A percentile compares a stretch with the other conserved stretches of the same genome.
Evolutionary conservation across 2,888 invertebrate genomes (phyloP).

Genomic region (Phorcus lineatus): DNA sequence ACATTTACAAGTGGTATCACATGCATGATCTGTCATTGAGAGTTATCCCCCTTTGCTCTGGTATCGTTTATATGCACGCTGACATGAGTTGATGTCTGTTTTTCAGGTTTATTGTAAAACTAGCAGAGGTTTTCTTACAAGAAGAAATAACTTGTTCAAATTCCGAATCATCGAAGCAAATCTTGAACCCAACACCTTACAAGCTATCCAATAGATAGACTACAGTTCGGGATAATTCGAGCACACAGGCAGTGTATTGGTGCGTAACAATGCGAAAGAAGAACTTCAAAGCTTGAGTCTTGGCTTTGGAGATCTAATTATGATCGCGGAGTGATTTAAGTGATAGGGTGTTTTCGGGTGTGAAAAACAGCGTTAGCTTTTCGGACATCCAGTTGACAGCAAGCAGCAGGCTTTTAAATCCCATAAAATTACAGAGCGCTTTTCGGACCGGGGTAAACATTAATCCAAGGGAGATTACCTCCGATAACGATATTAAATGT

Average conservation of each 20-base stretch:
- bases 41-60: neutral
- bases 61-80: neutral
- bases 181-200: conserved; percentile 10
- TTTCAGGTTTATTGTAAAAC: neutral
- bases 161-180: neutral
- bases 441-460: neutral
- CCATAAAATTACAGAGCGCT: conserved; percentile 5
- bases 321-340: conserved; percentile 10
- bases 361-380: conserved; percentile 15
- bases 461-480: neutral
- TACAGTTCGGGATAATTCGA: neutral
- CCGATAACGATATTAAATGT: neutral
- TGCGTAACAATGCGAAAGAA: neutral
- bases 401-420: conserved; percentile 10
- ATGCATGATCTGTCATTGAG: neutral
- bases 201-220: neutral
- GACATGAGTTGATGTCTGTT: neutral
- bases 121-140: neutral
- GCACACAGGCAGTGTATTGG: neutral
- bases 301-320: neutral
- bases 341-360: conserved; percentile 13
- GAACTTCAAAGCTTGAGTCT: neutral
- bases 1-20: too few species aligned
- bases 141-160: conserved; percentile 5
- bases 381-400: neutral